phyloP scores from a whole-genome alignment of 2,113 vertebrate species.

The Mixornis gularis region DNA sequence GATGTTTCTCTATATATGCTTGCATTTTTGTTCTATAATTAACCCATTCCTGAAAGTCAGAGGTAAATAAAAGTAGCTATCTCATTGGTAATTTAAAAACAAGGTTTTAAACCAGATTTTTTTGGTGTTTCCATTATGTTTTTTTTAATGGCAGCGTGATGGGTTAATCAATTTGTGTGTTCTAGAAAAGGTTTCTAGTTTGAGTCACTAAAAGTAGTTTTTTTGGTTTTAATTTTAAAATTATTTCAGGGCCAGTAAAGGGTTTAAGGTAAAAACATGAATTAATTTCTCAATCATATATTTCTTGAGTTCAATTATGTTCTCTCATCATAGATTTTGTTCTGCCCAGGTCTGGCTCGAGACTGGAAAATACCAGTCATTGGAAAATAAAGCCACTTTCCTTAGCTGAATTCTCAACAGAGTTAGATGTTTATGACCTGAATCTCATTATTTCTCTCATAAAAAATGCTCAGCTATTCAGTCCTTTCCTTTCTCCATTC shows the following conservation, averaged over 20 bases:
- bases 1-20: neutral
- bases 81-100: neutral
- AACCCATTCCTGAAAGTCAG: neutral
- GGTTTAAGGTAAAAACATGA: fast-evolving
- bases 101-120: neutral
- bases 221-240: neutral
- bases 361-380: neutral
- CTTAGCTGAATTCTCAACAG: neutral
- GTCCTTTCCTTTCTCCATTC: neutral
- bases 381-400: neutral
- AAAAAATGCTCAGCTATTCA: neutral
- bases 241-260: neutral
- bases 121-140: neutral
- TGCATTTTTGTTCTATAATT: neutral
- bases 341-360: neutral
- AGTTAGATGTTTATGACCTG: neutral
- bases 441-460: neutral
- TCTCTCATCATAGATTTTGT: neutral
- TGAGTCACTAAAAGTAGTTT: neutral
- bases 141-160: neutral
- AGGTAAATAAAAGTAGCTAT: neutral
- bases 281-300: neutral
- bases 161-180: neutral
- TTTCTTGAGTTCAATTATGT: neutral
- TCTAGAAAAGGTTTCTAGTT: neutral